Evolutionary conservation across 2,888 invertebrate genomes (phyloP), one percentile per base, ranked within the genome.

Genomic region (Acrocyrtus sp.): DNA sequence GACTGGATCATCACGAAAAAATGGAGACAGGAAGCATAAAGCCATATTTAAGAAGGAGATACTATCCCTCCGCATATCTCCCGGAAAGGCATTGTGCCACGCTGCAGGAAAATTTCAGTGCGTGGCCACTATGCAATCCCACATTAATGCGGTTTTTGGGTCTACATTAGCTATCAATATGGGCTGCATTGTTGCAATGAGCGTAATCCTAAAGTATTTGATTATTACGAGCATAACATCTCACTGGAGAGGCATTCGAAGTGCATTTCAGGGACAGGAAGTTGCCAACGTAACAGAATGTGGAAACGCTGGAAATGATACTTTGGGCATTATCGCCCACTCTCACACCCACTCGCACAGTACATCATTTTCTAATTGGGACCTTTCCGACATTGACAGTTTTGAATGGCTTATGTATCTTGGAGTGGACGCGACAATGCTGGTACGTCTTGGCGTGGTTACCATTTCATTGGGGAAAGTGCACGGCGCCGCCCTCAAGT

Each of bases 131-230:
- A 60, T 74, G 65, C 74, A 74, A 22, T 56, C 39, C 2, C 29
- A 57, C 4, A 29, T 61, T 1, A 74, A 74, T 50, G 53, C 66
- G 3, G 70, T 74, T 15, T 74, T 74, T 39, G 74, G 74, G 1
- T n/a, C 0, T 1, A 51, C 57, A 17, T 45, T 70, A 12, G 74
- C 66, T 1, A 24, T 69, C 47, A 74, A 74, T 39, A 48, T 61
- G 10, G 74, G 62, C 3, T 58, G 65, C 39, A 45, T 61, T 29
- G 66, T 74, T 12, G 61, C n/a, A 12, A 74, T 70, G 66, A 43
- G 17, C 29, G 70, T 74, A 8, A 62, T 70, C 15, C 48, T 74
- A 4, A 69, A 60, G 29, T 69, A 61, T 21, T 39, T 69, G 34
- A 47, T 69, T 1, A 61, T 69, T 26, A 60, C 24, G 10, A 56